A percentile compares a stretch with the other conserved stretches of the same genome.
Conservation (phyloP, 2,888 invertebrate species). For the Drosophila kuntzei region DNA sequence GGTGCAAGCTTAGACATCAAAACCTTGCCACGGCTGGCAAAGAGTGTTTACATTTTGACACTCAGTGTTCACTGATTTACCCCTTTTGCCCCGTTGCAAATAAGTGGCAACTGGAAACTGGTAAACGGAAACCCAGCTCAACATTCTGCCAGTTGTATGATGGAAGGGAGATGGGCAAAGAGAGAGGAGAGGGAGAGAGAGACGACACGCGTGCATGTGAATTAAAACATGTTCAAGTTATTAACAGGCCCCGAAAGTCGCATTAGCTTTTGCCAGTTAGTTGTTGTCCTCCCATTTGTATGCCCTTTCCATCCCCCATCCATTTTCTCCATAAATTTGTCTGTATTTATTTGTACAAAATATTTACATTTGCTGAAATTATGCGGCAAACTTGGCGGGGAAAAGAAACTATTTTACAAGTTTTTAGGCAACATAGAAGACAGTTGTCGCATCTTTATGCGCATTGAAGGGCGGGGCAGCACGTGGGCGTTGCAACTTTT, state of each 20-base stretch:
- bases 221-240: conserved; percentile 78
- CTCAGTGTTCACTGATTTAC: conserved; percentile 46
- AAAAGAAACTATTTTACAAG: conserved; percentile 69
- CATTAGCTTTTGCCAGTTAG: conserved; percentile 63
- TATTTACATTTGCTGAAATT: conserved; percentile 75
- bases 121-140: conserved; percentile 24
- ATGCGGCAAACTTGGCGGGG: conserved; percentile 65
- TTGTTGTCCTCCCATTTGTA: conserved; percentile 44
- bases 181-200: not conserved
- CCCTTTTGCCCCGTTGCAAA: conserved; percentile 23
- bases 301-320: not conserved
- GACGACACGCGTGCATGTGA: conserved; percentile 54
- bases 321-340: conserved; percentile 28
- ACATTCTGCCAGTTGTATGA: conserved; percentile 11
- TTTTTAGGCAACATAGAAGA: conserved; percentile 65
- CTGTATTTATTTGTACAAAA: conserved; percentile 66
- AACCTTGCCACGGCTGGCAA: conserved; percentile 24
- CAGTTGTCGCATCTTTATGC: conserved; percentile 51
- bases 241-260: conserved; percentile 74
- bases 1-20: conserved; percentile 36
- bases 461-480: conserved; percentile 9
- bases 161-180: not conserved
- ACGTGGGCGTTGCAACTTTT: conserved; percentile 38
- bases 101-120: conserved; percentile 15
- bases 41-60: conserved; percentile 43